phyloP scores from a whole-genome alignment of 2,113 vertebrate genomes.

The Anguilla japonica region DNA sequence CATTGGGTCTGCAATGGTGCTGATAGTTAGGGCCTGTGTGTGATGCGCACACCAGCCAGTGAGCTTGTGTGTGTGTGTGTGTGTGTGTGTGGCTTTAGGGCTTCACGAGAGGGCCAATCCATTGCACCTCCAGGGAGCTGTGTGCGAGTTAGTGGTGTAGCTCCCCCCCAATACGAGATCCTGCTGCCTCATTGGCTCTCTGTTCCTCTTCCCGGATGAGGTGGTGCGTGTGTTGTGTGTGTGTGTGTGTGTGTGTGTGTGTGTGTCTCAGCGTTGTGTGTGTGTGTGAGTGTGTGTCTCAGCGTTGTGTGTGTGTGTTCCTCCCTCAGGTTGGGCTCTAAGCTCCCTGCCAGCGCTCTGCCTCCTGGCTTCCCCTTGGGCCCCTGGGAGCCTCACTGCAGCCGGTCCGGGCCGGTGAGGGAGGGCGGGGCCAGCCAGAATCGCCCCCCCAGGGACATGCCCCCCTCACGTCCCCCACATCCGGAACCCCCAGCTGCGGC shows the following conservation, averaged over 20 bases:
- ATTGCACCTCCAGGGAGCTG: not conserved
- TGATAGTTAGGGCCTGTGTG: not conserved
- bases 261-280: not conserved
- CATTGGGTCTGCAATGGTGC: not conserved
- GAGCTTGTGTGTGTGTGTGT: not conserved
- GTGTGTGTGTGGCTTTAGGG: not conserved
- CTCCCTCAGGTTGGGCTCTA: slow-evolving; percentile 64
- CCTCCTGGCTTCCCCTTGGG: slow-evolving; percentile 60
- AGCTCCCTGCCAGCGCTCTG: slow-evolving; percentile 63
- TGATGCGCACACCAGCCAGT: no score
- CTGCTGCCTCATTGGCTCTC: not conserved
- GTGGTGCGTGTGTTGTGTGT: no score
- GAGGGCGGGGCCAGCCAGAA: slow-evolving; percentile 30
- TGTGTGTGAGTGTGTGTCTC: not conserved
- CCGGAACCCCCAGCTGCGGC: slow-evolving; percentile 72
- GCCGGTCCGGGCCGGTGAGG: slow-evolving; percentile 30
- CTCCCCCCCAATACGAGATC: not conserved
- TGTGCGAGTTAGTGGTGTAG: no score
- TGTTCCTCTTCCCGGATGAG: not conserved
- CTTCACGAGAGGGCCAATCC: not conserved
- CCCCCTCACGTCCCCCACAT: slow-evolving; percentile 68
- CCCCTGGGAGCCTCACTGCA: slow-evolving; percentile 49
- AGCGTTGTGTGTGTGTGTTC: slow-evolving; percentile 4
- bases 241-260: no score
- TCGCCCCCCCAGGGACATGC: slow-evolving; percentile 39